phyloP scores from a whole-genome alignment of 2,888 invertebrate species.

The Melolontha melolontha region DNA sequence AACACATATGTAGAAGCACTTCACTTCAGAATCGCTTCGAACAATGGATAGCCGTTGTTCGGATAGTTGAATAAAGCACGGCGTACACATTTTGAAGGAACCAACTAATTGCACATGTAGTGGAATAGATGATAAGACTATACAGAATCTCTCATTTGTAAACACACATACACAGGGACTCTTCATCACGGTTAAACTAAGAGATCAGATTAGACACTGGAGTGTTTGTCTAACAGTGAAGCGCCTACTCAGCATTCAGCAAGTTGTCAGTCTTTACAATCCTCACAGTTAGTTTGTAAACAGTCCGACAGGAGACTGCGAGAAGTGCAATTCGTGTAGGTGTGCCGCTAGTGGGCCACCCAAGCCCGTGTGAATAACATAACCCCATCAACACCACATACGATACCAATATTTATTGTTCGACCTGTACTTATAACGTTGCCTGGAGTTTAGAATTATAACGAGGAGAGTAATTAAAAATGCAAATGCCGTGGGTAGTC shows the following conservation, averaged over 20 bases:
- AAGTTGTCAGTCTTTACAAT: slow-evolving; percentile 49
- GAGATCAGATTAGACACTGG: slow-evolving; percentile 54
- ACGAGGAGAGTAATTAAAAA: slow-evolving; percentile 44
- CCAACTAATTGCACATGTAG: slow-evolving; percentile 38
- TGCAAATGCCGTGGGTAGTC: slow-evolving; percentile 42
- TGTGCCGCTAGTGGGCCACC: slow-evolving; percentile 46
- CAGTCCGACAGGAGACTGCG: slow-evolving; percentile 45
- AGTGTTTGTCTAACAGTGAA: slow-evolving; percentile 53
- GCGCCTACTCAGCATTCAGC: slow-evolving; percentile 50
- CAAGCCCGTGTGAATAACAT: slow-evolving; percentile 46
- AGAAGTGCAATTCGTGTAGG: slow-evolving; percentile 45
- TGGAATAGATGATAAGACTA: slow-evolving; percentile 30
- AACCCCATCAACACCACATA: slow-evolving; percentile 45
- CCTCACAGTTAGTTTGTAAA: slow-evolving; percentile 49
- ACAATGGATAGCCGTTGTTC: slow-evolving; percentile 32
- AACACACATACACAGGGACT: slow-evolving; percentile 36
- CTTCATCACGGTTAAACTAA: slow-evolving; percentile 48
- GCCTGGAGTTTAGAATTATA: slow-evolving; percentile 40
- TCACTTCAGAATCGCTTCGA: slow-evolving; percentile 10
- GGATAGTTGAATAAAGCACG: slow-evolving; percentile 30
- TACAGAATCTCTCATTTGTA: slow-evolving; percentile 26
- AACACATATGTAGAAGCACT: slow-evolving; percentile 32
- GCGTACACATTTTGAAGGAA: slow-evolving; percentile 28
- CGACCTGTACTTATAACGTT: slow-evolving; percentile 18
- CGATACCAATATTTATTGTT: slow-evolving; percentile 42